A percentile compares a stretch with the other conserved stretches of the same genome.
Conservation (phyloP, 2,888 invertebrate genomes). For the Choreutis nemorana region DNA sequence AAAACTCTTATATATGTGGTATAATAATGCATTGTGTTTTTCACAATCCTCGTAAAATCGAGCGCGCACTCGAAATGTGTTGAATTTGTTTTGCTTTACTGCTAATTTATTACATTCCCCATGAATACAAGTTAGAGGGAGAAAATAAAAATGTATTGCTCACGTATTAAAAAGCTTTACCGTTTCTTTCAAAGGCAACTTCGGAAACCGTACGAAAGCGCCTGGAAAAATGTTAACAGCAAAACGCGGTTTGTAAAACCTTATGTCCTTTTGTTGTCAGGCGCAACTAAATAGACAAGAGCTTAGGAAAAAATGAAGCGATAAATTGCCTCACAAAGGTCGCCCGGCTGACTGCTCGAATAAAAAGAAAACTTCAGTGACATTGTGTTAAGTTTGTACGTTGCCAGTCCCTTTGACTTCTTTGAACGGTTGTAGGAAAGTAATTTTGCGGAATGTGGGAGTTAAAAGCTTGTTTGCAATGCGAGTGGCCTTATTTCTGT, state of each 20-base stretch:
- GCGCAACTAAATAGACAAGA: constrained; percentile 18
- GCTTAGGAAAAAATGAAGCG: constrained; percentile 12
- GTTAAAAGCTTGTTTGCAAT: too few relatives aligned
- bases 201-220: constrained; percentile 13
- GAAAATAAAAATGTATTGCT: constrained; percentile 40
- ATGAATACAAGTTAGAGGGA: constrained; percentile 22
- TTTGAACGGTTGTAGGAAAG: constrained; percentile 12
- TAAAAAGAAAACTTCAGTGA: constrained; percentile 12
- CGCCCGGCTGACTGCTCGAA: constrained; percentile 16
- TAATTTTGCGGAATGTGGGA: constrained; percentile 17
- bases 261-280: constrained; percentile 25
- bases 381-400: constrained; percentile 22
- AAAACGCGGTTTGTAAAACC: too few relatives aligned
- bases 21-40: too few relatives aligned
- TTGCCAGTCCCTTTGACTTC: constrained; percentile 15
- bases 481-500: too few relatives aligned
- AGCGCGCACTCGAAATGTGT: too few relatives aligned
- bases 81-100: too few relatives aligned
- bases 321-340: constrained; percentile 21
- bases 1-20: too few relatives aligned
- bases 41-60: too few relatives aligned
- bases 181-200: constrained; percentile 10
- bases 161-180: constrained; percentile 41
- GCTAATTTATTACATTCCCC: constrained; percentile 39
- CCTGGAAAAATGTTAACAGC: constrained; percentile 25